Conservation (phyloP, 2,113 vertebrate species). For the Percopsis transmontana region DNA sequence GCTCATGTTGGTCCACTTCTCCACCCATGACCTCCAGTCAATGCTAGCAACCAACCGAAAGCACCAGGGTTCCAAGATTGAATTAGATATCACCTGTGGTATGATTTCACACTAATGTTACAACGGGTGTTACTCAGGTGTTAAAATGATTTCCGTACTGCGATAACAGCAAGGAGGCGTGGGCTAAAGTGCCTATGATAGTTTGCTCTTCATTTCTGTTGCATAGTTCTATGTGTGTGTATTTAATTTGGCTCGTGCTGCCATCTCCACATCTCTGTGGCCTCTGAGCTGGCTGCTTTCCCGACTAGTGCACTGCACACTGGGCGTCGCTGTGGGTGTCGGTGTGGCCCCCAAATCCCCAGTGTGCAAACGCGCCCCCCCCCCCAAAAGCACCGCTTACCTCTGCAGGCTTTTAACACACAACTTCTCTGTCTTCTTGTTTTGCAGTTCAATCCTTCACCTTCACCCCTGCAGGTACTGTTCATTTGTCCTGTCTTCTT, state of each 20-base stretch:
- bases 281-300: conserved; percentile 73
- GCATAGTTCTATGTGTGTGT: conserved; percentile 49
- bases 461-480: conserved; percentile 91
- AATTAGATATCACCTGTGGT: conserved; percentile 39
- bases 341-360: conserved; percentile 22
- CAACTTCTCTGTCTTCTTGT: conserved; percentile 88
- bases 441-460: conserved; percentile 92
- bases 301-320: conserved; percentile 65
- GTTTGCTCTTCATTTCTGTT: conserved; percentile 40
- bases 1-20: conserved; percentile 47
- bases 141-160: not conserved
- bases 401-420: conserved; percentile 79
- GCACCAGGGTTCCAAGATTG: conserved; percentile 39
- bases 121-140: not conserved
- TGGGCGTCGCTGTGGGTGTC: conserved; percentile 20
- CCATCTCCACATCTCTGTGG: conserved; percentile 47
- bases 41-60: conserved; percentile 40
- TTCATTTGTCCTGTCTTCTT: conserved; percentile 85
- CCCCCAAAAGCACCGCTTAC: conserved; percentile 57
- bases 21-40: conserved; percentile 58
- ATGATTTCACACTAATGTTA: conserved; percentile 19
- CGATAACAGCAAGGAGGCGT: conserved; percentile 1
- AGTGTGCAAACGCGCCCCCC: conserved; percentile 36
- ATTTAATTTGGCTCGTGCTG: conserved; percentile 54
- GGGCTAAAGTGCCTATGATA: not conserved